These are phyloP conservation scores for Hirtodrosophila trivittata DNA, from an alignment of 2,888 invertebrate species.

Conservation along the genomic window DNA sequence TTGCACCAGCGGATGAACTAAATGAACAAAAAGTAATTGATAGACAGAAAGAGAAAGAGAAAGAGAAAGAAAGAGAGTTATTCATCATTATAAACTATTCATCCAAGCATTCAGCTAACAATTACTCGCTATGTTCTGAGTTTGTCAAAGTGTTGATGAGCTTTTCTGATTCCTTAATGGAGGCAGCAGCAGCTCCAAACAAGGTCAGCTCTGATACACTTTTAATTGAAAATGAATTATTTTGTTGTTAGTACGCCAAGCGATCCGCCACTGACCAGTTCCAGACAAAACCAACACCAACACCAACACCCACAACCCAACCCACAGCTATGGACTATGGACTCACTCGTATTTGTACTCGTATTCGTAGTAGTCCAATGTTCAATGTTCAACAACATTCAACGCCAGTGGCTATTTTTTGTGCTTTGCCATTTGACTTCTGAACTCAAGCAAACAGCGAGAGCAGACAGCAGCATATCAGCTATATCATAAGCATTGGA, in stretches of 20 bases:
- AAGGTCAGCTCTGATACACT: conserved; percentile 73
- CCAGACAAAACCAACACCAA: conserved; percentile 9
- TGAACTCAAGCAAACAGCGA: not conserved
- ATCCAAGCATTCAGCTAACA: too few species aligned
- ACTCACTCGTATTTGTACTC: too few species aligned
- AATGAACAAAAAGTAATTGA: conserved; percentile 56
- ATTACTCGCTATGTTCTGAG: conserved; percentile 7
- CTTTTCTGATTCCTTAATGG: conserved; percentile 49
- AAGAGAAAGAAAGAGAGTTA: not conserved
- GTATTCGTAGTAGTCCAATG: too few species aligned
- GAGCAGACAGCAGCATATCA: conserved; percentile 1
- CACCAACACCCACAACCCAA: conserved; percentile 9
- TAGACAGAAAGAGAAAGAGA: conserved; percentile 13
- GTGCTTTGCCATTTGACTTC: not conserved
- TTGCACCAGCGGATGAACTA: conserved; percentile 96
- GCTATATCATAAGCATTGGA: not conserved
- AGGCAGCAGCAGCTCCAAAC: conserved; percentile 22
- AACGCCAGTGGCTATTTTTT: conserved; percentile 23
- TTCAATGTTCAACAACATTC: not conserved
- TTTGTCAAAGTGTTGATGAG: conserved; percentile 11
- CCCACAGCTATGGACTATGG: too few species aligned
- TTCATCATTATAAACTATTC: too few species aligned
- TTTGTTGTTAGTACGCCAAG: conserved; percentile 69
- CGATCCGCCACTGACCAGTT: conserved; percentile 13
- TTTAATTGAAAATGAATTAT: conserved; percentile 83